phyloP scores from a whole-genome alignment of 1,140 invertebrate genomes.

The Lepidotrigona ventralis region DNA sequence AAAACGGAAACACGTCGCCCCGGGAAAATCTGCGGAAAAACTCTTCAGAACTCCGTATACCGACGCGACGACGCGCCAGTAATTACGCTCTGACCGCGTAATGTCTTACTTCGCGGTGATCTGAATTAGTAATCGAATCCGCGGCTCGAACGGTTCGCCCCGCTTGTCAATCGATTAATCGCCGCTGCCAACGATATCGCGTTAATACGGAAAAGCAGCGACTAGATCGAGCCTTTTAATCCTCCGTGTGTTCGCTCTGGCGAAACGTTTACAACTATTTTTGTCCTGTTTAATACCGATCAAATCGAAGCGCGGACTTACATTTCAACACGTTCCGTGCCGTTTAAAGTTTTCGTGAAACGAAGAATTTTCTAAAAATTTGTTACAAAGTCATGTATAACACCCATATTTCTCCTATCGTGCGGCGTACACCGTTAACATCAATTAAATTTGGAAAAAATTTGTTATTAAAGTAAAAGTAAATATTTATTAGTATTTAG shows the following conservation, averaged over 20 bases:
- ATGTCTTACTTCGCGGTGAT: conserved; percentile 66
- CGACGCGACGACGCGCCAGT: conserved; percentile 20
- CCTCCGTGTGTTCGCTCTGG: neutral
- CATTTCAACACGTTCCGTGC: too few species aligned
- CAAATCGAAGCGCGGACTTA: too few species aligned
- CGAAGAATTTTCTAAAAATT: too few species aligned
- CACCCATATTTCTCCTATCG: too few species aligned
- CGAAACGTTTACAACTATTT: neutral
- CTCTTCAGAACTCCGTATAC: conserved; percentile 46
- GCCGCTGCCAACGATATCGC: too few species aligned
- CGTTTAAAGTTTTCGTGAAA: too few species aligned
- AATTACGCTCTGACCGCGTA: conserved; percentile 61
- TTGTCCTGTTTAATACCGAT: neutral
- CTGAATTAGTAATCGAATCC: conserved; percentile 63
- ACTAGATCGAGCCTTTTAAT: neutral
- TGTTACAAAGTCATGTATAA: too few species aligned
- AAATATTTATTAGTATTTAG: too few species aligned
- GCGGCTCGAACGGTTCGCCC: conserved; percentile 1
- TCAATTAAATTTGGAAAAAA: too few species aligned
- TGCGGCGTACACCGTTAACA: too few species aligned
- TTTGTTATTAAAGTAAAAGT: too few species aligned
- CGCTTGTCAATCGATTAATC: too few species aligned
- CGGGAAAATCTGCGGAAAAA: conserved; percentile 41
- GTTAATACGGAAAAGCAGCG: neutral
- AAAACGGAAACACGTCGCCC: conserved; percentile 37